phyloP scores from a whole-genome alignment of 2,888 invertebrate genomes.

The Pilophorus perplexus region DNA sequence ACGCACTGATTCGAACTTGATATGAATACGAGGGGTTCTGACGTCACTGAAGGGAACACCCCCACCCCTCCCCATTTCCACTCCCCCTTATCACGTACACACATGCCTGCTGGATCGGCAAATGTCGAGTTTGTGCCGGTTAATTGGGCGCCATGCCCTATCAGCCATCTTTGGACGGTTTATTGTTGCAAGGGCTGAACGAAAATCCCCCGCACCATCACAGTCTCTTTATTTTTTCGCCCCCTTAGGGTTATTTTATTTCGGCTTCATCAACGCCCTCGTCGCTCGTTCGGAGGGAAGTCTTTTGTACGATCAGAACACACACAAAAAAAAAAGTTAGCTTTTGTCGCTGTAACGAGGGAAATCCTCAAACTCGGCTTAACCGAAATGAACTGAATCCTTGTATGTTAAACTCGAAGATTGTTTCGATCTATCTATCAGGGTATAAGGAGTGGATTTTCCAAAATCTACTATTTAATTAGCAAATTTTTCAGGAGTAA shows the following conservation, averaged over 20 bases:
- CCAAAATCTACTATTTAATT: too few species aligned
- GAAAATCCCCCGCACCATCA: slow-evolving; percentile 8
- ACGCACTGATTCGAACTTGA: slow-evolving; percentile 36
- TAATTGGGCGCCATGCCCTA: slow-evolving; percentile 34
- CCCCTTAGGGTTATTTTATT: slow-evolving; percentile 4
- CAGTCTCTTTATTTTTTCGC: slow-evolving; percentile 1
- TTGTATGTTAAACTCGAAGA: too few species aligned
- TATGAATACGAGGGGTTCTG: slow-evolving; percentile 35
- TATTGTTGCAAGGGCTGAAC: slow-evolving; percentile 24
- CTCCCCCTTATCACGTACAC: too few species aligned
- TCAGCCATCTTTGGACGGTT: slow-evolving; percentile 30
- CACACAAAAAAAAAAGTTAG: too few species aligned
- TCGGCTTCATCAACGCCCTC: slow-evolving; percentile 19
- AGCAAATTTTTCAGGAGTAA: too few species aligned
- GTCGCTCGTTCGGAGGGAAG: slow-evolving; percentile 6
- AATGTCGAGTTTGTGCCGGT: slow-evolving; percentile 18
- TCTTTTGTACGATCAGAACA: too few species aligned
- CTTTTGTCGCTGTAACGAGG: too few species aligned
- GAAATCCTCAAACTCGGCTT: too few species aligned
- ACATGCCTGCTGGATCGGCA: slow-evolving; percentile 19
- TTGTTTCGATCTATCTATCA: too few species aligned
- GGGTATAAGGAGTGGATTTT: too few species aligned
- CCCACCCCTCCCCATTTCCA: neutral
- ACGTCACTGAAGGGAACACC: slow-evolving; percentile 15
- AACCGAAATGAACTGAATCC: too few species aligned